A percentile compares a stretch with the other conserved stretches of the same genome.
These are phyloP conservation scores for roundworm (Caenorhabditis elegans) DNA, from an alignment of 1,140 invertebrate genomes.

Conservation along the genomic window DNA sequence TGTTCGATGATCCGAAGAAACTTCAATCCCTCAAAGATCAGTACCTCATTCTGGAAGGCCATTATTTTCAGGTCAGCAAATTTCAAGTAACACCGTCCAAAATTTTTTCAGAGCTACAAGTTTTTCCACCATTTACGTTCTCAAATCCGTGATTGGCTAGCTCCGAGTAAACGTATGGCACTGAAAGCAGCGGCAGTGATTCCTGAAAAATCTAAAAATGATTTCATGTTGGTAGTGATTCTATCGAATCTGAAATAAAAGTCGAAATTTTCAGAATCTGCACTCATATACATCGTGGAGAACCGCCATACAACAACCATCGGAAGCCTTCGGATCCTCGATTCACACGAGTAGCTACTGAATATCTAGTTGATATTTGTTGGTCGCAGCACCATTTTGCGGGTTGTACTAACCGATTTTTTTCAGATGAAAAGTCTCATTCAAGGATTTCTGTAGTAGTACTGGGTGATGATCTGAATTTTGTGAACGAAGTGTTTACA, in stretches of 20 bases:
- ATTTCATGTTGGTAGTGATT: neutral
- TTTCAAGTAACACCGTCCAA: no score
- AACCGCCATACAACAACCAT: neutral
- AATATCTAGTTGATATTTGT: neutral
- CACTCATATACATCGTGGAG: slow-evolving; percentile 29
- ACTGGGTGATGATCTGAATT: slow-evolving; percentile 20
- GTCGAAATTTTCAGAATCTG: slow-evolving; percentile 16
- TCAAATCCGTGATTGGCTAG: neutral
- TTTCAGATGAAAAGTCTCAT: neutral
- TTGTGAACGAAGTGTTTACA: neutral
- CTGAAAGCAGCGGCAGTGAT: neutral
- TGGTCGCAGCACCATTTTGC: neutral
- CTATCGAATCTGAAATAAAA: no score
- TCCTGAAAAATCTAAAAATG: neutral
- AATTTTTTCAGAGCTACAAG: slow-evolving; percentile 21
- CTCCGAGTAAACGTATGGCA: neutral
- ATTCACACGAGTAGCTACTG: slow-evolving; percentile 2
- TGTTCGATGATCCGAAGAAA: neutral
- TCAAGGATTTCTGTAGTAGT: neutral
- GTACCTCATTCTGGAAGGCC: neutral
- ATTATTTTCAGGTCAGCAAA: neutral
- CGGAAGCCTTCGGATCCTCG: slow-evolving; percentile 9
- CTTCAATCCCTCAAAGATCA: neutral
- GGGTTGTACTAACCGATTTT: no score
- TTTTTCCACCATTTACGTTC: slow-evolving; percentile 23